Evolutionary conservation across 2,113 vertebrate genomes (phyloP).

Genomic region (Heterocephalus glaber): DNA sequence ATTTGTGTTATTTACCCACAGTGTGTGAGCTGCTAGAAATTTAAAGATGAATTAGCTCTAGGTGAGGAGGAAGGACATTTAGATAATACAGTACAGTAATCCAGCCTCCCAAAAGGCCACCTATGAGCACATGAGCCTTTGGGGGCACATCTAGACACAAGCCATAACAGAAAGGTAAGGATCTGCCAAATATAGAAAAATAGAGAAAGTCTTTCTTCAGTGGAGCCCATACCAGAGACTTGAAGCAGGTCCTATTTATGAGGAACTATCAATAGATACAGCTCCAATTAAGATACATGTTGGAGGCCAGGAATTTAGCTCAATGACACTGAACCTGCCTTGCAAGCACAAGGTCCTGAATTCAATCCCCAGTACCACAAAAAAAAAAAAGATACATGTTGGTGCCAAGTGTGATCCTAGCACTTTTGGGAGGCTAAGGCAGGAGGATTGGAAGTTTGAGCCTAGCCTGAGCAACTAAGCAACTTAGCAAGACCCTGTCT

Average conservation of each 20-base stretch:
- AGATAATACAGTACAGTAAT: not conserved
- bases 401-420: not conserved
- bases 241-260: not conserved
- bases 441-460: not conserved
- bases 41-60: constrained; percentile 12
- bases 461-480: not conserved
- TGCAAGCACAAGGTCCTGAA: too few species aligned
- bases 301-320: too few species aligned
- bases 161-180: not conserved
- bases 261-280: not conserved
- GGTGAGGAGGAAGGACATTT: not conserved
- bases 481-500: not conserved
- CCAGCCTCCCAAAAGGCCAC: not conserved
- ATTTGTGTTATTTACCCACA: not conserved
- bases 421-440: not conserved
- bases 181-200: not conserved
- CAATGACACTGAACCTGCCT: too few species aligned
- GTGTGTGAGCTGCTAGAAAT: constrained; percentile 29
- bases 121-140: not conserved
- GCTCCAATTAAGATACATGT: not conserved
- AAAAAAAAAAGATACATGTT: not conserved
- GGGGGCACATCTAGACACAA: not conserved
- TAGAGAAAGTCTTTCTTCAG: not conserved
- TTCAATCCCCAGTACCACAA: too few species aligned
- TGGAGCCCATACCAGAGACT: not conserved